These are phyloP conservation scores for Teleogryllus oceanicus DNA, from an alignment of 2,888 invertebrate genomes.

Conservation along the genomic window DNA sequence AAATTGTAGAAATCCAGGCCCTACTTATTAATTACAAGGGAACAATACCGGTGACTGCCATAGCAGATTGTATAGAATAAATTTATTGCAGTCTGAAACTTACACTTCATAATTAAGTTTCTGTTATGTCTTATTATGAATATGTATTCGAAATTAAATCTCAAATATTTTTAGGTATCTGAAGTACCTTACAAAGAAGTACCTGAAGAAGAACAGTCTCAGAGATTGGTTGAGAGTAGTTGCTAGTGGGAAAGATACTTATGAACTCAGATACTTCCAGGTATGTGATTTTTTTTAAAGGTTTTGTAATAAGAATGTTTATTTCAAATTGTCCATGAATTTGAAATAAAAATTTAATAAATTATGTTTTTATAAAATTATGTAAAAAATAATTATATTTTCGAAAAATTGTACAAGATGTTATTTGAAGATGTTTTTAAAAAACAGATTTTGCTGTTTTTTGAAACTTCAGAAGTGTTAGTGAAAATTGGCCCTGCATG, in stretches of 20 bases:
- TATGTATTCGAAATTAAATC: conserved; percentile 24
- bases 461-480: too few species aligned
- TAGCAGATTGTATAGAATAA: not conserved
- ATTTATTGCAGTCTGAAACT: not conserved
- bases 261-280: conserved; percentile 99
- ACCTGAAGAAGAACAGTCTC: conserved; percentile 98
- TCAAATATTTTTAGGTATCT: conserved; percentile 66
- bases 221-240: conserved; percentile 99
- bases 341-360: too few species aligned
- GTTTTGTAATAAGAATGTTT: not conserved
- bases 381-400: too few species aligned
- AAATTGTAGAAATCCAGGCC: too few species aligned
- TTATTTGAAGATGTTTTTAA: too few species aligned
- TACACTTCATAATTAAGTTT: conserved; percentile 25
- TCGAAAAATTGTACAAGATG: not conserved
- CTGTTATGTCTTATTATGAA: conserved; percentile 42
- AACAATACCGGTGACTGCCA: too few species aligned
- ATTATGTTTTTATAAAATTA: too few species aligned
- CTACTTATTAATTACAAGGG: too few species aligned
- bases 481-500: too few species aligned
- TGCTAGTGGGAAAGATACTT: conserved; percentile 92
- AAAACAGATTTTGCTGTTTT: too few species aligned
- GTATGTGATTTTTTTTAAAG: conserved; percentile 43
- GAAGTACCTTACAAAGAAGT: conserved; percentile 98
- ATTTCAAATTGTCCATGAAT: too few species aligned